These are phyloP conservation scores for Percina caprodes DNA, from an alignment of 2,113 vertebrate genomes.

Conservation along the genomic window DNA sequence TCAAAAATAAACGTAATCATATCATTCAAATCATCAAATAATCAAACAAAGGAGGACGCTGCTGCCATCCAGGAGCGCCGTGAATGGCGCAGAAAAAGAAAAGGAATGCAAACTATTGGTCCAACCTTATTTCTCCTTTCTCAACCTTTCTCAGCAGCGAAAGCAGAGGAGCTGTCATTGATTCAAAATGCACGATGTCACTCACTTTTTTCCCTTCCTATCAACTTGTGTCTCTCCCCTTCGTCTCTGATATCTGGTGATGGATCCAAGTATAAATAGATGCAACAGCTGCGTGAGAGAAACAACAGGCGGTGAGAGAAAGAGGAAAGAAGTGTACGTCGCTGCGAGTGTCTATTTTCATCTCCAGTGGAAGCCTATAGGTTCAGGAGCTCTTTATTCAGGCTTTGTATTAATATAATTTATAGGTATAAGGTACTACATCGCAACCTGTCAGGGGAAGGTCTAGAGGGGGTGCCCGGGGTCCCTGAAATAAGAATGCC, in stretches of 20 bases:
- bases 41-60: too few relatives aligned
- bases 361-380: background rate
- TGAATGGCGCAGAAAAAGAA: background rate
- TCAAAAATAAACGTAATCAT: too few relatives aligned
- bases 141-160: background rate
- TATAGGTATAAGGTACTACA: too few relatives aligned
- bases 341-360: background rate
- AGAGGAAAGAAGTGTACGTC: background rate
- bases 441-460: too few relatives aligned
- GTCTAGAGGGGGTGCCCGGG: too few relatives aligned
- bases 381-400: constrained; percentile 8
- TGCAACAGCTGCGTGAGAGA: background rate
- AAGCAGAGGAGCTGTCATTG: background rate
- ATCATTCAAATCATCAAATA: too few relatives aligned
- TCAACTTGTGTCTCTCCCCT: background rate
- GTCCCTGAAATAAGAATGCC: too few relatives aligned
- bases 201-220: background rate
- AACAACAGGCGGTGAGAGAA: background rate
- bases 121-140: background rate
- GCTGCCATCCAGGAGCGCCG: background rate
- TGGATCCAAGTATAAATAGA: constrained; percentile 10
- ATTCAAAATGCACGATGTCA: background rate
- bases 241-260: constrained; percentile 1
- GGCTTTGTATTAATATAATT: background rate
- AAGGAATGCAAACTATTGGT: background rate